Conservation (phyloP, 2,797 vertebrate genomes). For the Esox masquinongy region DNA sequence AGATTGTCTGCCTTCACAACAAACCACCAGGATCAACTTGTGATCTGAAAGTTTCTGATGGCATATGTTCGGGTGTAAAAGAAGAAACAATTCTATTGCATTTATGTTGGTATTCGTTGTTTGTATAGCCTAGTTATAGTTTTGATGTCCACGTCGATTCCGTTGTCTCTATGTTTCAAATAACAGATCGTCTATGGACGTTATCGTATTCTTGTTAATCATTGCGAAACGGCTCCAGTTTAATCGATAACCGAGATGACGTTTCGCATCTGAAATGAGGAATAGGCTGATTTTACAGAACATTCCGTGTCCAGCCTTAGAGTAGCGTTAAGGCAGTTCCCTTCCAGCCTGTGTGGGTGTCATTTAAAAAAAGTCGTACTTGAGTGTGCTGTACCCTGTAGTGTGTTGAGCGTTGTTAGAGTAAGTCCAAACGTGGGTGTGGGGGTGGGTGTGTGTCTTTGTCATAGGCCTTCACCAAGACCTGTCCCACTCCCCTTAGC, state of each 20-base stretch:
- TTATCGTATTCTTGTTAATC: neutral
- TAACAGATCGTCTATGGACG: neutral
- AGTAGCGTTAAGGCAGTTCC: neutral
- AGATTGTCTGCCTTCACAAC: constrained; percentile 18
- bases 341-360: neutral
- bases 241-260: neutral
- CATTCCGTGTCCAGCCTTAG: neutral
- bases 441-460: constrained; percentile 53
- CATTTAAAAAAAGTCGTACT: constrained; percentile 49
- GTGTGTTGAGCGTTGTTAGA: constrained; percentile 61
- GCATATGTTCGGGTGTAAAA: constrained; percentile 44
- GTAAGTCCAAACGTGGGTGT: constrained; percentile 74
- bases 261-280: neutral
- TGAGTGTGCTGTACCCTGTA: constrained; percentile 43
- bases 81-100: constrained; percentile 14
- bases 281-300: neutral
- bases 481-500: constrained; percentile 8
- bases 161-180: neutral
- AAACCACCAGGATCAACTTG: constrained; percentile 34
- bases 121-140: constrained; percentile 21
- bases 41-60: constrained; percentile 44
- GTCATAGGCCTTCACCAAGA: constrained; percentile 39
- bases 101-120: constrained; percentile 27
- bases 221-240: neutral
- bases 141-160: constrained; percentile 64